Evolutionary conservation across 2,113 vertebrate species (phyloP).

Genomic region (Cheirogaleus medius): DNA sequence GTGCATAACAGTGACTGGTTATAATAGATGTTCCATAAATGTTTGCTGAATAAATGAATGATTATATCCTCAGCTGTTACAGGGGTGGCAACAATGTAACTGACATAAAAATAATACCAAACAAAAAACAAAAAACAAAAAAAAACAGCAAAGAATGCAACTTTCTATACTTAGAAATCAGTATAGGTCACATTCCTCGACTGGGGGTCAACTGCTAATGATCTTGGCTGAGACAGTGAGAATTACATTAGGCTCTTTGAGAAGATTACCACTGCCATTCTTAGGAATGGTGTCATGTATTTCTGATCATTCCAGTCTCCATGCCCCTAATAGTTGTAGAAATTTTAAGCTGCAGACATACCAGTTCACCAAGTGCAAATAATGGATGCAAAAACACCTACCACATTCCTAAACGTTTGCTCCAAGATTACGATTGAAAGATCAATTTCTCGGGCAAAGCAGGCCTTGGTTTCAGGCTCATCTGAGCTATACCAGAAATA

Average conservation of each 20-base stretch:
- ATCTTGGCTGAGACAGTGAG: fast-evolving
- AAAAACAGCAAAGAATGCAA: background rate
- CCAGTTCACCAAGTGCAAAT: background rate
- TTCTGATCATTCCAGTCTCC: background rate
- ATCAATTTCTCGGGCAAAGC: background rate
- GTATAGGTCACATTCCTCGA: background rate
- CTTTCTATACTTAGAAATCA: background rate
- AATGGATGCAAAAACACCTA: background rate
- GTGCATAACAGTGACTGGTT: background rate
- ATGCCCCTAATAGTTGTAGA: background rate
- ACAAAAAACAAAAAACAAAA: no score
- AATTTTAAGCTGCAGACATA: no score
- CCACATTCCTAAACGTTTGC: background rate
- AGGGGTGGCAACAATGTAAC: no score
- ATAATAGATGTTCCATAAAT: background rate
- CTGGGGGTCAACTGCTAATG: background rate
- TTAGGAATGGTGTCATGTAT: background rate
- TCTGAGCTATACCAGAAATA: no score
- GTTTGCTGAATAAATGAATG: background rate
- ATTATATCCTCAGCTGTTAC: background rate
- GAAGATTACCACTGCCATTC: background rate
- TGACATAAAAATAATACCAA: background rate
- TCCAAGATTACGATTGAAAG: background rate
- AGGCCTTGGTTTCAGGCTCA: background rate
- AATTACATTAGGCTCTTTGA: no score